Conservation (phyloP, 2,888 invertebrate species). For the Epinotia brunnichana region DNA sequence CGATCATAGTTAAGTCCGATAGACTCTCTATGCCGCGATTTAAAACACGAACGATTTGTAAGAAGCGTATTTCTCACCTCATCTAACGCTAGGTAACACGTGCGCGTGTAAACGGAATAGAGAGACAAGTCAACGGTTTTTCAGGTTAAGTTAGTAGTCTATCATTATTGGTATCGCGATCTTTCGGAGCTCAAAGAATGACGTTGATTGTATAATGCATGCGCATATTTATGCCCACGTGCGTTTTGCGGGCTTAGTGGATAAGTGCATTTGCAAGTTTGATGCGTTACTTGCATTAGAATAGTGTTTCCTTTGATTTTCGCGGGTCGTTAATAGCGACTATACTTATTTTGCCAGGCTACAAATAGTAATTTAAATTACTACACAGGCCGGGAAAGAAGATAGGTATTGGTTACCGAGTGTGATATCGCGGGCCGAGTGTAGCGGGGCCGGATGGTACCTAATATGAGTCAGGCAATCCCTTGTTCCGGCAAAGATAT, state of each 20-base stretch:
- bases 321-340: background rate
- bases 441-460: no score
- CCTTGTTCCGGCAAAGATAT: no score
- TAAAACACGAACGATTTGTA: background rate
- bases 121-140: background rate
- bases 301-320: conserved; percentile 32
- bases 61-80: background rate
- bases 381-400: no score
- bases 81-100: background rate
- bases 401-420: no score
- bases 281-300: conserved; percentile 19
- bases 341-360: background rate
- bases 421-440: no score
- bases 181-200: conserved; percentile 22
- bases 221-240: conserved; percentile 40
- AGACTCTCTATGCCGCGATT: conserved; percentile 15
- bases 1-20: no score
- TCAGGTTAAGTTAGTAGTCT: background rate
- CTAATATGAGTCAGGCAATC: no score
- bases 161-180: conserved; percentile 29
- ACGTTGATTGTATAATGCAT: conserved; percentile 36
- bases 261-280: conserved; percentile 37
- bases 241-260: conserved; percentile 23
- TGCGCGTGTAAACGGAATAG: background rate
- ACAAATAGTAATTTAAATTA: no score